phyloP scores from a whole-genome alignment of 2,113 vertebrate genomes.

The Eptesicus fuscus region DNA sequence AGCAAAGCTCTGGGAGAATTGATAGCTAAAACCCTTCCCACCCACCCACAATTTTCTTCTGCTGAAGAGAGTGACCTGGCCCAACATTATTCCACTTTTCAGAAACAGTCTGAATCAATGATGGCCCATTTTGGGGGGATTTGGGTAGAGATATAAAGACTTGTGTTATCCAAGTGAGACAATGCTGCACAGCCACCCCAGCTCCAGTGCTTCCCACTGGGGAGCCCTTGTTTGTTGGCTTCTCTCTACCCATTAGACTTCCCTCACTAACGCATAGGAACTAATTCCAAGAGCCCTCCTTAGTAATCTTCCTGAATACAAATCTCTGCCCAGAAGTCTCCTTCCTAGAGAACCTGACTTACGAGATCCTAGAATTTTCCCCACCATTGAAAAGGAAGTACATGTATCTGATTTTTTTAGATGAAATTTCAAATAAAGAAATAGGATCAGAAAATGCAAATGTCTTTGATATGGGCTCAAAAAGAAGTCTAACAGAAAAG shows the following conservation, averaged over 20 bases:
- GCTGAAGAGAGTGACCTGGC: neutral
- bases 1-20: slow-evolving; percentile 1
- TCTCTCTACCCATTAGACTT: neutral
- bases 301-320: neutral
- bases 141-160: neutral
- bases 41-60: neutral
- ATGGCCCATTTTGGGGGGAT: neutral
- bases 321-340: neutral
- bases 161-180: neutral
- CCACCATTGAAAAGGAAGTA: neutral
- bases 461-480: slow-evolving; percentile 15
- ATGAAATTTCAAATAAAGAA: slow-evolving; percentile 46
- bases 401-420: slow-evolving; percentile 21
- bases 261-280: neutral
- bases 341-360: neutral
- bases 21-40: neutral
- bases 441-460: neutral
- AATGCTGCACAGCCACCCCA: neutral
- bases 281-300: neutral
- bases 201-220: neutral
- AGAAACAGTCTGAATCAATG: neutral
- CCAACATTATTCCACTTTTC: neutral
- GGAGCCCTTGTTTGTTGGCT: neutral
- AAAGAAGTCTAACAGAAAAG: neutral
- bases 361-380: neutral